Percentiles rank a stretch among this genome's conserved stretches.
Conservation (phyloP, 2,113 vertebrate genomes). For the Agelaius phoeniceus region DNA sequence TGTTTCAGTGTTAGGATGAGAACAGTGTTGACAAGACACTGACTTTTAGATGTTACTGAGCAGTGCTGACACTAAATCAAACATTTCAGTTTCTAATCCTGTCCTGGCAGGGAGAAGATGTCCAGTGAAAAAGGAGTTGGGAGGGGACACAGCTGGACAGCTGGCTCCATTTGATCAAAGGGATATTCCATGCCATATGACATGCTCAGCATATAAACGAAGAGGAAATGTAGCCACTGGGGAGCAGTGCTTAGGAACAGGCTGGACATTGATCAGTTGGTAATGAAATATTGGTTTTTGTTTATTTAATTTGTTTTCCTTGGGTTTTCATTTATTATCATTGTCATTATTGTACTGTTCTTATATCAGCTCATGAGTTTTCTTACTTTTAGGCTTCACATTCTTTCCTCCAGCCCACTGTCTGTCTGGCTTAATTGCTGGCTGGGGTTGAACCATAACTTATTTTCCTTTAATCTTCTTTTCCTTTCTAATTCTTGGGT, state of each 20-base stretch:
- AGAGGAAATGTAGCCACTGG: neutral
- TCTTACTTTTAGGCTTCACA: neutral
- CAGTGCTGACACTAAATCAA: neutral
- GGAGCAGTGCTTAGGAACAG: neutral
- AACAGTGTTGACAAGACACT: neutral
- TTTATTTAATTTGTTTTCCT: neutral
- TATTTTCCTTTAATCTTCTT: constrained; percentile 3
- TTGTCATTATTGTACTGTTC: neutral
- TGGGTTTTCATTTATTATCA: neutral
- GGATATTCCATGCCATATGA: neutral
- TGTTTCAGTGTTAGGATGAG: neutral
- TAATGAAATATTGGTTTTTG: neutral
- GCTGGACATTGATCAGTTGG: neutral
- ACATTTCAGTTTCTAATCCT: neutral
- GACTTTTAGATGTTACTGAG: neutral
- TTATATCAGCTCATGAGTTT: neutral
- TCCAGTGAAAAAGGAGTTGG: neutral
- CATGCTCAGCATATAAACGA: neutral
- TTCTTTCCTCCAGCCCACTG: neutral
- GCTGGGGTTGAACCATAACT: neutral
- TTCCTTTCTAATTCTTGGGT: neutral
- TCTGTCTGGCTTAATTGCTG: neutral
- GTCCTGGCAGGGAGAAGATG: neutral
- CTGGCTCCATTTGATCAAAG: neutral
- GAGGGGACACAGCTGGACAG: neutral